Base-by-base conservation (phyloP, 2,113 vertebrate genomes). In the Phyllopteryx taeniolatus region DNA sequence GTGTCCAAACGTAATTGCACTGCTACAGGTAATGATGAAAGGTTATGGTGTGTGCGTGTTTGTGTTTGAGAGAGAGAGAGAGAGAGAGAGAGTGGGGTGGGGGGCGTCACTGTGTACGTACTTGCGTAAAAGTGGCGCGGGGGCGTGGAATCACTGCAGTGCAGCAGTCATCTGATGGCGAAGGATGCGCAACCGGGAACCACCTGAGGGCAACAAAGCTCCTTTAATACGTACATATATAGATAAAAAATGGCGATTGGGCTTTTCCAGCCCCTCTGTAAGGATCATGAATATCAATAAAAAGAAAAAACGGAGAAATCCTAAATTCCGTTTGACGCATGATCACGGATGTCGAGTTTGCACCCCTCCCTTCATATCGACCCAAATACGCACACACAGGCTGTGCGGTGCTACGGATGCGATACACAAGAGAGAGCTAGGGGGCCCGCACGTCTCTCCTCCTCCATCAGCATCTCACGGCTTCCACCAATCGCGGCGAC, bases 401-500 rank as follows among this genome's bases (percentile, higher is more conserved):
- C 53, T n/a, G 68, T 74, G 31, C 27, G 27, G 74, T 71, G 59
- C 71, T 74, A 77, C 75, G 69, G 67, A 82, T 68, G 77, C 73
- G 59, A 67, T 19, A 59, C 57, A 70, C 71, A 59, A 54, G 53
- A 20, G 53, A n/a, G 9, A 22, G n/a, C 35, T 39, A 5, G 53
- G 53, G 19, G 53, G 19, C 19, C 19, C 19, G 76, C 59, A 22
- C 19, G 75, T 64, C 73, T 67, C 27, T 64, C 43, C 70, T 74
- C 72, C 78, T 74, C 89, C 91, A 88, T 56, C 83, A 80, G 74
- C 83, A 87, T 92, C 91, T 91, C 93, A 90, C 93, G 90, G 88
- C 70, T 53, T 85, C 82, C 88, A 89, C 95, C 95, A 96, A 95
- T 94, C 90, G 85, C 82, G 91, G 90, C 92, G 89, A 87, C 93